Conservation (phyloP, 2,797 vertebrate species). For the Pipistrellus nathusii region DNA sequence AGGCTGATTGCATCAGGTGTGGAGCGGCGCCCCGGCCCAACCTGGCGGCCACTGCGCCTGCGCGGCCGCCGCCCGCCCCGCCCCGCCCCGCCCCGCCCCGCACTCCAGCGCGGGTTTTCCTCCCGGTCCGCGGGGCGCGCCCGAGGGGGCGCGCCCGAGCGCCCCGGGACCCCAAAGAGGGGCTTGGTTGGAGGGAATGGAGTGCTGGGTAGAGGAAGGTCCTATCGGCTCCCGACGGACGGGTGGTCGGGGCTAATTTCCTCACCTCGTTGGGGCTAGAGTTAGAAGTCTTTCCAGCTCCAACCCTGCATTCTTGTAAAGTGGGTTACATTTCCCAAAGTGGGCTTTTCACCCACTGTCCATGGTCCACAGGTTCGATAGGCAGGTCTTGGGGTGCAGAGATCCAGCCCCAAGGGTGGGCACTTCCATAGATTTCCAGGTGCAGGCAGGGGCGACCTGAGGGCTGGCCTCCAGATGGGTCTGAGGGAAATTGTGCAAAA, state of each 20-base stretch:
- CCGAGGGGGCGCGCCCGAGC: fast-evolving
- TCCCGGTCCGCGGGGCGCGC: fast-evolving
- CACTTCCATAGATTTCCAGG: not conserved
- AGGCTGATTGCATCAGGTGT: conserved; percentile 84
- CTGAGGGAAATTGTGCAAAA: not conserved
- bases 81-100: not conserved
- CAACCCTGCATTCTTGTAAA: not conserved
- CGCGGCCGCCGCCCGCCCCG: conserved; percentile 18
- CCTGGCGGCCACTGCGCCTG: conserved; percentile 77
- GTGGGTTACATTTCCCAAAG: not conserved
- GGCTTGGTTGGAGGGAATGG: not conserved
- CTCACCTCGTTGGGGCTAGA: not conserved
- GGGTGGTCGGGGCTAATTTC: not conserved
- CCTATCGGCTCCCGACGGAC: too few relatives aligned
- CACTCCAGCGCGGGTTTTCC: conserved; percentile 74
- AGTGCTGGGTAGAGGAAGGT: not conserved
- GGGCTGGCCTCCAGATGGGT: not conserved
- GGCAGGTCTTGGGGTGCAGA: not conserved
- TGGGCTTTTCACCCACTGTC: not conserved
- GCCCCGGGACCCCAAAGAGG: not conserved
- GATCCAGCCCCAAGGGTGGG: not conserved
- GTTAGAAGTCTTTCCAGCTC: not conserved
- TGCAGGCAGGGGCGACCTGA: not conserved
- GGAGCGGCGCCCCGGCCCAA: conserved; percentile 67
- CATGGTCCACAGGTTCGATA: not conserved